Evolutionary conservation across 2,888 invertebrate species (phyloP).

Genomic region (Yponomeuta cagnagella): DNA sequence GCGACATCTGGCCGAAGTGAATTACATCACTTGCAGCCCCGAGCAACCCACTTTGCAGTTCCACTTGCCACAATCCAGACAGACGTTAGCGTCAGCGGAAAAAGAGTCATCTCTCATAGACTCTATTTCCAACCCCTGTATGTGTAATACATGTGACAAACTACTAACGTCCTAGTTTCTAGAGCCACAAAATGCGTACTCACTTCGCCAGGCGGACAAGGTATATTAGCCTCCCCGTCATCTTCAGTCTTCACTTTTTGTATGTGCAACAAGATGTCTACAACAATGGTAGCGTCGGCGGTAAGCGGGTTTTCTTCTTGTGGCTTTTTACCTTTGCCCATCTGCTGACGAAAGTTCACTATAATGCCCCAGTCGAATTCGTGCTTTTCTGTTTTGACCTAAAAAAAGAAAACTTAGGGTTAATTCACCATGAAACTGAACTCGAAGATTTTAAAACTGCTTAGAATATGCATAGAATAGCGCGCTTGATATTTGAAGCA

Average conservation of each 20-base stretch:
- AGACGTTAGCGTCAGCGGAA: too few species aligned
- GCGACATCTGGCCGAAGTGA: too few species aligned
- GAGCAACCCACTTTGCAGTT: too few species aligned
- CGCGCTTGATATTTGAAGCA: too few species aligned
- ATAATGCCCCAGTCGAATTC: slow-evolving; percentile 98
- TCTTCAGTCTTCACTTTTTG: slow-evolving; percentile 76
- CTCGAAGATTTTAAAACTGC: too few species aligned
- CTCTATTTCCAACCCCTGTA: neutral
- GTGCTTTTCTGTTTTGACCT: slow-evolving; percentile 87
- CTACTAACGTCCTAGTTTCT: neutral
- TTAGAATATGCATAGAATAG: too few species aligned
- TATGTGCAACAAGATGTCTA: slow-evolving; percentile 90
- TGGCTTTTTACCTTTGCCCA: slow-evolving; percentile 55
- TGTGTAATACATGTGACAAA: neutral
- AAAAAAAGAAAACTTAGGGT: neutral
- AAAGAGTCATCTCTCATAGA: too few species aligned
- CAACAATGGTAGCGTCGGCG: slow-evolving; percentile 79
- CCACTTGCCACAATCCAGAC: too few species aligned
- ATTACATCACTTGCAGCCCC: too few species aligned
- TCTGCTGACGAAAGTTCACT: slow-evolving; percentile 90
- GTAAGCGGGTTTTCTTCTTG: slow-evolving; percentile 69
- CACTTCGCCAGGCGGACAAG: slow-evolving; percentile 81
- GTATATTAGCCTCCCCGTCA: slow-evolving; percentile 77
- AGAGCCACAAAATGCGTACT: slow-evolving; percentile 14
- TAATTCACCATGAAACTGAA: neutral